Evolutionary conservation across 2,797 vertebrate genomes (phyloP).

Genomic region (Podarcis siculus): DNA sequence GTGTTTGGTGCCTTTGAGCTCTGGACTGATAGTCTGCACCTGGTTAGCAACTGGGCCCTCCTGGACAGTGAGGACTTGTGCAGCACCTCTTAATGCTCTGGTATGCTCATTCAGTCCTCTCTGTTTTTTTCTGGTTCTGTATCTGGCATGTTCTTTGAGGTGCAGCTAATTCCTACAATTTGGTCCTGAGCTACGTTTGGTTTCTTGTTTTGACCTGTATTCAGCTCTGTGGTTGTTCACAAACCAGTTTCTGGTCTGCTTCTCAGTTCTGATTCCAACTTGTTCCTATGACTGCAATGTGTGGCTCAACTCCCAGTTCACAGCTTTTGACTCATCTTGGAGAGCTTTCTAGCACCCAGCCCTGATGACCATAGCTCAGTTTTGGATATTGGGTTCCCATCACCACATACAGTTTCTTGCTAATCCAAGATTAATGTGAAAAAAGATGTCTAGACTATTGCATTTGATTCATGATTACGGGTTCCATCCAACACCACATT

Average conservation of each 20-base stretch:
- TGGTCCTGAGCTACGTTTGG: not conserved
- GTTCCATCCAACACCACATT: not conserved
- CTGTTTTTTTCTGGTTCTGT: not conserved
- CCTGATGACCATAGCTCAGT: not conserved
- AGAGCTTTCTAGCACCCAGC: not conserved
- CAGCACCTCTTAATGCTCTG: not conserved
- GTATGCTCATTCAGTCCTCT: too few relatives aligned
- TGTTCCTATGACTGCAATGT: not conserved
- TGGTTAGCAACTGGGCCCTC: not conserved
- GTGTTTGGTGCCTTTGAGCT: not conserved
- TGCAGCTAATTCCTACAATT: not conserved
- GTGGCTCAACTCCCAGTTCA: not conserved
- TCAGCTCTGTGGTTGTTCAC: not conserved
- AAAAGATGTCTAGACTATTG: not conserved
- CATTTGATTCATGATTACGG: not conserved
- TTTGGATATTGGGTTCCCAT: not conserved
- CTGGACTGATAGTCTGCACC: not conserved
- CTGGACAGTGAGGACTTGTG: not conserved
- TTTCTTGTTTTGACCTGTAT: not conserved
- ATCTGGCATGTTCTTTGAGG: not conserved
- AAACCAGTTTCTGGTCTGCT: too few relatives aligned
- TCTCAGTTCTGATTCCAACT: not conserved
- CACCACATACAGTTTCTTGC: not conserved
- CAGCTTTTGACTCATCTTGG: too few relatives aligned
- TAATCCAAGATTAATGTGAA: not conserved